Conservation (phyloP, 2,888 invertebrate genomes). For the Eristalis pertinax region DNA sequence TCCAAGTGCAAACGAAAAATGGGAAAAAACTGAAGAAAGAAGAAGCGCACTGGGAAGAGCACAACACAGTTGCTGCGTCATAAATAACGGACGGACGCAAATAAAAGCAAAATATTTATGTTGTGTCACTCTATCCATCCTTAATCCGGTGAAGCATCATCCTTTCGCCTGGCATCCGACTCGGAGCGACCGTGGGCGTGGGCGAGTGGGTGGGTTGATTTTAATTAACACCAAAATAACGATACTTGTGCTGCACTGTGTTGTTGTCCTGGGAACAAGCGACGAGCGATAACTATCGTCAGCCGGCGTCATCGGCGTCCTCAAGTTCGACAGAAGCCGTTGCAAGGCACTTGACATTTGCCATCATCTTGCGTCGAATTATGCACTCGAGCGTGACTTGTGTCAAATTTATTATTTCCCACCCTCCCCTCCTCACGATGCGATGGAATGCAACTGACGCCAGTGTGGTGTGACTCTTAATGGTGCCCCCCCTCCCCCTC, state of each 20-base stretch:
- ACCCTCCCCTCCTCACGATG: background rate
- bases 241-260: conserved; percentile 7
- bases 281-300: background rate
- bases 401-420: conserved; percentile 40
- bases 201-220: background rate
- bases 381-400: conserved; percentile 28
- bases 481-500: background rate
- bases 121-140: conserved; percentile 33
- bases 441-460: background rate
- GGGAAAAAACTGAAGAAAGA: background rate
- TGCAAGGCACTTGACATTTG: conserved; percentile 40
- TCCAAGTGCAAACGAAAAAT: background rate
- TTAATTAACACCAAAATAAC: conserved; percentile 56
- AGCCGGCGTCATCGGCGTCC: background rate
- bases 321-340: conserved; percentile 1
- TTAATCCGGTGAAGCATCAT: conserved; percentile 14
- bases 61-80: conserved; percentile 12
- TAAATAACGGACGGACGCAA: conserved; percentile 31
- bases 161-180: background rate
- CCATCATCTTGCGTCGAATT: conserved; percentile 27
- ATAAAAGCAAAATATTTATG: conserved; percentile 27
- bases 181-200: background rate
- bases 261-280: background rate
- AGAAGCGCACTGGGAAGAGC: background rate
- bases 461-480: background rate